Evolutionary conservation across 2,797 vertebrate genomes (phyloP), one percentile per base, ranked within the genome.

Genomic region (Rhabdomys pumilio): DNA sequence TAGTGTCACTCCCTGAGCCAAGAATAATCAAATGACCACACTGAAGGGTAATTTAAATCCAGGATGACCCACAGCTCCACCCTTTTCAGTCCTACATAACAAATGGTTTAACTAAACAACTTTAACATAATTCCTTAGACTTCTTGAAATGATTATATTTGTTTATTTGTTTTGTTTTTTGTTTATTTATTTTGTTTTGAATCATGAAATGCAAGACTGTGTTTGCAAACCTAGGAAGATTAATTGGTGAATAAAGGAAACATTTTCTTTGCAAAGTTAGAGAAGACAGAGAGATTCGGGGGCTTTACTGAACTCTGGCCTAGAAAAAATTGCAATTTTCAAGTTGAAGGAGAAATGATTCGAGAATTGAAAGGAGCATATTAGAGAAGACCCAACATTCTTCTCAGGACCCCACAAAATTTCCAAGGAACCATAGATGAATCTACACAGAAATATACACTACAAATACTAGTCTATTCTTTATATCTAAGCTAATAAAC

Each of bases 61-160:
- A 31, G 7, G 2, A 12, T 14, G 63, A 76, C n/a, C 44, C 17
- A 50, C 2, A 38, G 4, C 4, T 87, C 0, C 19, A 82, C 50
- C 0, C 44, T 59, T 3, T 61, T 47, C 38, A 44, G 4, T 8
- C 15, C 11, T 57, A n/a, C 10, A 63, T 2, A 38, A 2, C 1
- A 2, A 61, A 85, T 4, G 0, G 3, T 73, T 69, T 41, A 72
- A 50, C 6, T 20, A 59, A 14, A 50, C 7, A 75, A 53, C 0
- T 26, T 5, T 17, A 20, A 90, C 4, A 73, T 11, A 73, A 82
- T 44, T 59, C 17, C 17, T 80, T 15, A 31, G 20, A 79, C 44
- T 29, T 82, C 11, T 87, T 83, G 4, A 79, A 67, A 15, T 79
- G 3, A 38, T 59, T 24, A 59, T 31, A 6, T 38, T 41, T 59